These are phyloP conservation scores for Habroteleia sp. DNA, from an alignment of 2,888 invertebrate genomes.

Conservation along the genomic window DNA sequence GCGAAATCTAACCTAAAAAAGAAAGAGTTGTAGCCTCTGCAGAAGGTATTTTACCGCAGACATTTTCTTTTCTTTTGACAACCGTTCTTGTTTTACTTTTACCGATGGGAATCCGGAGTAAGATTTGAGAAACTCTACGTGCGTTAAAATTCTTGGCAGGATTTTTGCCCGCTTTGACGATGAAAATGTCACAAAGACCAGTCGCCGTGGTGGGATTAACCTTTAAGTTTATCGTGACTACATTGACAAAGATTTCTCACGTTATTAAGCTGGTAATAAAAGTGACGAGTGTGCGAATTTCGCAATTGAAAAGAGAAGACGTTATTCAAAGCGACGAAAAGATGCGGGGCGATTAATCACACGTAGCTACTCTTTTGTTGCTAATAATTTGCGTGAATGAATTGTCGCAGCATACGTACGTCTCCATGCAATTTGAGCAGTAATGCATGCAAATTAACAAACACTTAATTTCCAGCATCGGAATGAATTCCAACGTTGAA, in stretches of 20 bases:
- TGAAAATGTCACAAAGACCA: conserved; percentile 50
- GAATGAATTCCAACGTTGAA: neutral
- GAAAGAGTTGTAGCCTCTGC: too few relatives aligned
- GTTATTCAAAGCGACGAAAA: conserved; percentile 8
- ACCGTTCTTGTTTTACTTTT: too few relatives aligned
- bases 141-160: too few relatives aligned
- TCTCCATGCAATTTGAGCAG: conserved; percentile 12
- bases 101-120: too few relatives aligned
- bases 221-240: conserved; percentile 45
- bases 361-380: conserved; percentile 27
- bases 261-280: conserved; percentile 33
- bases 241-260: conserved; percentile 52
- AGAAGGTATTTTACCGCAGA: too few relatives aligned
- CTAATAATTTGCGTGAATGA: conserved; percentile 12
- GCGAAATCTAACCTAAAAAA: too few relatives aligned
- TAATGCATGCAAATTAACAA: conserved; percentile 37
- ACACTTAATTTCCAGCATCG: conserved; percentile 14
- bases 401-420: conserved; percentile 15
- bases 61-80: too few relatives aligned
- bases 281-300: conserved; percentile 35
- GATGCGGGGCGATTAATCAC: conserved; percentile 21
- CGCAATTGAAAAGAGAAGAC: conserved; percentile 18
- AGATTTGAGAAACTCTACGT: too few relatives aligned
- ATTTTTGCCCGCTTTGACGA: conserved; percentile 1
- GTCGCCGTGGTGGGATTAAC: conserved; percentile 34